Evolutionary conservation across 35 echinoderm and acorn worm genomes (phyloP), one percentile per base, ranked within the genome.

Genomic region (Apostichopus parvimensis): DNA sequence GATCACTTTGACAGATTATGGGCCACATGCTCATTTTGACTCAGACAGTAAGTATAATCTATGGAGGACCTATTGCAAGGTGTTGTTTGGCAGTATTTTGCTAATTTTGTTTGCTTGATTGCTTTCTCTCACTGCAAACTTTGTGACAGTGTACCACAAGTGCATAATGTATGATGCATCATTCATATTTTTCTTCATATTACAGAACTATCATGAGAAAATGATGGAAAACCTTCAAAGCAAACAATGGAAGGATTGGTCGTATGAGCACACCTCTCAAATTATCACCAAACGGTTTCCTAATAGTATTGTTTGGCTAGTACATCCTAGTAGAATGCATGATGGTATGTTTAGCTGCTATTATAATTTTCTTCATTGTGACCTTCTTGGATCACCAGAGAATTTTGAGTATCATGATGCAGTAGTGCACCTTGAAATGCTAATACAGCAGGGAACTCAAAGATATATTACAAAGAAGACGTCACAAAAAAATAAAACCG

Each of bases 301-400:
- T 8, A 17, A 87, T 14, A 83, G 86, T 57, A 89, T 87, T 11
- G 68, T 92, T 6, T 93, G 91, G 92, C 53, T 95, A n/a, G 78
- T 95, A 8, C 80, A 91, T 45, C 92, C 94, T 18, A 34, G 15
- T 28, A 89, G 79, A 53, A 83, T 91, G 66, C 92, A 93, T 91
- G 94, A 93, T 57, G 66, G 65, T 4, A 91, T 76, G 28, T 95
- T 95, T 56, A 95, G 92, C 61, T 95, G 94, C 73, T 95, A 86
- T 91, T 92, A 93, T 24, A 95, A 95, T 45, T 93, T 95, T 77
- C 26, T 95, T 5, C 17, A 75, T 10, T 52, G 92, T 78, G 80
- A 83, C 65, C 53, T 91, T 26, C 54, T 93, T 87, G 87, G 94
- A 20, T 64, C 92, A 25, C 92, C 94, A 62, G 79, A 79, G 14